Evolutionary conservation across 2,888 invertebrate genomes (phyloP).

Genomic region (Eledona agricola): DNA sequence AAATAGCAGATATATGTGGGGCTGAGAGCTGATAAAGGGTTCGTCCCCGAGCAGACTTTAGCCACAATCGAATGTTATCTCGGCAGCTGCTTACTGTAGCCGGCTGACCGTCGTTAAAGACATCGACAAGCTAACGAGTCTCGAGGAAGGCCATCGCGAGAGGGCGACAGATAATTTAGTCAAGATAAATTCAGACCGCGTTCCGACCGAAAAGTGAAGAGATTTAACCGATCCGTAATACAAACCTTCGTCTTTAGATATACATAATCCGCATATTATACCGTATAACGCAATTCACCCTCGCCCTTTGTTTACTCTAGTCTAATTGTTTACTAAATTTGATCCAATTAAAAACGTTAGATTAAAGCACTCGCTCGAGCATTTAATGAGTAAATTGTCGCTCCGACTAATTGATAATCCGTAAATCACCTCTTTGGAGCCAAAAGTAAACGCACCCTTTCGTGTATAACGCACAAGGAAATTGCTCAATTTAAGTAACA

Average conservation of each 20-base stretch:
- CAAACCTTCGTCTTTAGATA: too few relatives aligned
- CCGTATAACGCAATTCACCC: constrained; percentile 3
- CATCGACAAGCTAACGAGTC: constrained; percentile 59
- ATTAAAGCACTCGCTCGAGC: constrained; percentile 12
- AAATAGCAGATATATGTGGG: constrained; percentile 47
- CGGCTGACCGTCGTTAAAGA: constrained; percentile 58
- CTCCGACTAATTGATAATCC: constrained; percentile 31
- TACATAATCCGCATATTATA: too few relatives aligned
- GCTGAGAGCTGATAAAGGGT: constrained; percentile 43
- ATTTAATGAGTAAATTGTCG: constrained; percentile 9
- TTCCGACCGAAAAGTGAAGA: too few relatives aligned
- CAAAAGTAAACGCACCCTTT: constrained; percentile 20
- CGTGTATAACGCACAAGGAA: constrained; percentile 32
- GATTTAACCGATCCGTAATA: too few relatives aligned
- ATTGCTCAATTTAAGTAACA: constrained; percentile 42
- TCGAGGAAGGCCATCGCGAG: constrained; percentile 36
- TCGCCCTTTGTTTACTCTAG: not conserved
- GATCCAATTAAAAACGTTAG: constrained; percentile 13
- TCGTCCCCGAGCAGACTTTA: constrained; percentile 52
- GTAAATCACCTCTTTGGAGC: constrained; percentile 25
- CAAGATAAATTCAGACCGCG: too few relatives aligned
- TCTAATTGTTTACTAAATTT: constrained; percentile 4
- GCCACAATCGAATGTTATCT: constrained; percentile 58
- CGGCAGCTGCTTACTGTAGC: constrained; percentile 50
- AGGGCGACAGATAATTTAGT: too few relatives aligned